phyloP scores from a whole-genome alignment of 2,113 vertebrate genomes.

The Bucco capensis region DNA sequence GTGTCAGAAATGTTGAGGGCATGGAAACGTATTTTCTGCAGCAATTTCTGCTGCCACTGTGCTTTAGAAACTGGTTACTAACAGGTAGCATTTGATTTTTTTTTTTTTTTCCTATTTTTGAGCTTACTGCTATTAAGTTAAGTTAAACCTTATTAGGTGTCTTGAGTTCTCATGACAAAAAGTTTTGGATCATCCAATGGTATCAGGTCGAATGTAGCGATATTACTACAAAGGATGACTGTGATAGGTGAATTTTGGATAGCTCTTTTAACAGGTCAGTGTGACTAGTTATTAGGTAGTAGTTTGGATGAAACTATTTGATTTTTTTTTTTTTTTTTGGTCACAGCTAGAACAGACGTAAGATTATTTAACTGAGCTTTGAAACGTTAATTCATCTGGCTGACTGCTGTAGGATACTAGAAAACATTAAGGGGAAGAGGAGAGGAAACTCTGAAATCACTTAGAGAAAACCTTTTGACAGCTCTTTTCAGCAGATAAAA shows the following conservation, averaged over 20 bases:
- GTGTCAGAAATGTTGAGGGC: background rate
- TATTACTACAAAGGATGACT: background rate
- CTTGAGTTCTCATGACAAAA: background rate
- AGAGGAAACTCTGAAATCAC: constrained; percentile 54
- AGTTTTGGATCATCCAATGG: background rate
- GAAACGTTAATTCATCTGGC: constrained; percentile 48
- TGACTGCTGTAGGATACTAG: background rate
- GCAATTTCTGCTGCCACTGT: background rate
- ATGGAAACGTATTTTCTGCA: background rate
- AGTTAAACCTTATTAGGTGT: background rate
- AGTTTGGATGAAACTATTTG: constrained; percentile 8
- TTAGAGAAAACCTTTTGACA: constrained; percentile 59
- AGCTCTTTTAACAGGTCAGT: background rate
- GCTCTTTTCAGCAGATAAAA: constrained; percentile 65
- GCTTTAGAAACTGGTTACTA: background rate
- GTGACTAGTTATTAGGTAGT: background rate
- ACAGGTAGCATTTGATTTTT: background rate
- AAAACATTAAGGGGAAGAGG: background rate
- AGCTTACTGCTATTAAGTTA: background rate
- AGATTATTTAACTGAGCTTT: constrained; percentile 61
- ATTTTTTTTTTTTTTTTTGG: constrained; percentile 46
- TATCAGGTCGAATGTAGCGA: background rate
- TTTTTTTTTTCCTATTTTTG: background rate
- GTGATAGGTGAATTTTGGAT: background rate
- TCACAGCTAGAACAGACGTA: constrained; percentile 3